phyloP scores from a whole-genome alignment of 2,888 invertebrate species.

The Mesochorus sp. region DNA sequence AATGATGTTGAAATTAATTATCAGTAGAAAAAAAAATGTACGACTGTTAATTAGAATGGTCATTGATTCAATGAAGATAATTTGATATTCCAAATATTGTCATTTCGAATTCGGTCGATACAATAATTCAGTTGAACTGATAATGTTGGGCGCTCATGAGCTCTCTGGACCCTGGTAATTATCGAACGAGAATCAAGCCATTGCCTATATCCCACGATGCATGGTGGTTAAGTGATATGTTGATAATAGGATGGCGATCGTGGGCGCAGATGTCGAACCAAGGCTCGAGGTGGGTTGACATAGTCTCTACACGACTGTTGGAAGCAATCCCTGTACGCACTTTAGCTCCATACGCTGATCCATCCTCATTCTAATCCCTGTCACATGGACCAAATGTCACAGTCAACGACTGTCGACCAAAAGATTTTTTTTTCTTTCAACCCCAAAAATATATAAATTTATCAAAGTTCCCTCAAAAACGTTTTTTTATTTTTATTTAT shows the following conservation, averaged over 20 bases:
- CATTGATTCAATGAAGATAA: too few relatives aligned
- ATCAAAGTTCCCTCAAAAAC: too few relatives aligned
- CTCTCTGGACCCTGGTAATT: constrained; percentile 67
- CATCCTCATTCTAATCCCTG: background rate
- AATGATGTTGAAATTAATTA: too few relatives aligned
- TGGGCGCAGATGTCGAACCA: background rate
- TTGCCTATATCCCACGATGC: constrained; percentile 70
- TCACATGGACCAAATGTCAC: background rate
- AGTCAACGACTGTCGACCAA: background rate
- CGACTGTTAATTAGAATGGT: too few relatives aligned
- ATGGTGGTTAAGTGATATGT: background rate
- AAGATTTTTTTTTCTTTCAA: too few relatives aligned
- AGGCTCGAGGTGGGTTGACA: background rate
- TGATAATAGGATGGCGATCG: constrained; percentile 1
- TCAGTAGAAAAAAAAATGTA: too few relatives aligned
- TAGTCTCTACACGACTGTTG: background rate
- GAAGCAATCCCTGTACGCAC: background rate
- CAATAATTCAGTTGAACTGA: constrained; percentile 78
- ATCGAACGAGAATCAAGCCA: constrained; percentile 67
- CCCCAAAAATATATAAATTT: too few relatives aligned
- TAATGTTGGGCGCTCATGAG: constrained; percentile 71
- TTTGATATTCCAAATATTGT: constrained; percentile 74
- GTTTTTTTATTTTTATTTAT: too few relatives aligned
- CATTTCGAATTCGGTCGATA: constrained; percentile 68
- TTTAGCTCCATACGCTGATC: background rate